A percentile compares a stretch with the other conserved stretches of the same genome.
phyloP scores from a whole-genome alignment of 37 sponge, comb jelly and placozoan genomes.

The Oscarella lobularis region DNA sequence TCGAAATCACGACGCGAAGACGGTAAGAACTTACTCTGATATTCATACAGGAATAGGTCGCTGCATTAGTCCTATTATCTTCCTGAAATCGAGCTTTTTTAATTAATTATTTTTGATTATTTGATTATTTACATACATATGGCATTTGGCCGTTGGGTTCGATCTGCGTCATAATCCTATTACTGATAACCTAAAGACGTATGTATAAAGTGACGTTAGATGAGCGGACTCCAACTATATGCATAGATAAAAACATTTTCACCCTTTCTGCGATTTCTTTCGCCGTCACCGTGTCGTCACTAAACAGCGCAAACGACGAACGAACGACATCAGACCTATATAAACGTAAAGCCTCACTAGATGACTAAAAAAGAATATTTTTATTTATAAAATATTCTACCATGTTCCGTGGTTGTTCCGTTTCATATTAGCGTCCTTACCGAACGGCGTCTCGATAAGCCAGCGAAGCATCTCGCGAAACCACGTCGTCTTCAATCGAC shows the following conservation, averaged over 20 bases:
- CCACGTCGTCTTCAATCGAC: neutral
- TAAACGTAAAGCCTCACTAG: no score
- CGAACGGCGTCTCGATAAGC: neutral
- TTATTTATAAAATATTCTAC: no score
- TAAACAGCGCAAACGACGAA: neutral
- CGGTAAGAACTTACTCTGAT: no score
- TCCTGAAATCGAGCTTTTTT: no score
- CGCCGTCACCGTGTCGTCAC: neutral
- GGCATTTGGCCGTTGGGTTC: slow-evolving; percentile 1
- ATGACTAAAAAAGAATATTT: no score
- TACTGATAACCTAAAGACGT: neutral
- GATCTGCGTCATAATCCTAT: neutral
- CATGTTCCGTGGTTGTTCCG: slow-evolving; percentile 7
- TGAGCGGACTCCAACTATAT: no score
- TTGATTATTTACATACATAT: neutral
- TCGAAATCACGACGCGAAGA: no score
- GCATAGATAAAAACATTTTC: neutral
- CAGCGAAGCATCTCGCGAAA: neutral
- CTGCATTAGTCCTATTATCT: no score
- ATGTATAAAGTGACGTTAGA: neutral
- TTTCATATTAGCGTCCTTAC: neutral
- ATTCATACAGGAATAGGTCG: no score
- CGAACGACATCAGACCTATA: neutral
- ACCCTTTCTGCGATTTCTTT: neutral
- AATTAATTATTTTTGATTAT: no score